These are phyloP conservation scores for Labeo rohita DNA, from an alignment of 2,113 vertebrate genomes.

Conservation along the genomic window DNA sequence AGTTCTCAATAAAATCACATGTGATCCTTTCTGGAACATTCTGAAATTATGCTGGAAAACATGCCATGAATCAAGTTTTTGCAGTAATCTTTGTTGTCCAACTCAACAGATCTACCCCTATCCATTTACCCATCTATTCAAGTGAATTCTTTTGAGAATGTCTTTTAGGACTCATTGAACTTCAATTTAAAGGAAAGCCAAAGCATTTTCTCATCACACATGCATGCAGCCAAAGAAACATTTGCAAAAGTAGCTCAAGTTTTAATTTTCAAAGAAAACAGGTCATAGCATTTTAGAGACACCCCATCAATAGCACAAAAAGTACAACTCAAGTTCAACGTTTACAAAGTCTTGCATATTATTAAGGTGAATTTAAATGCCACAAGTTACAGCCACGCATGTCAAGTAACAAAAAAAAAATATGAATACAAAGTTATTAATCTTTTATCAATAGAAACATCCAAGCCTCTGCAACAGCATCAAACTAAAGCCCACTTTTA, in stretches of 20 bases:
- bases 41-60: background rate
- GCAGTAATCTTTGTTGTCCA: background rate
- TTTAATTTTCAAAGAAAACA: constrained; percentile 8
- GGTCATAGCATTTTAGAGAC: background rate
- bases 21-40: no score
- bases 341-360: constrained; percentile 26
- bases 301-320: background rate
- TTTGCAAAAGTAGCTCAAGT: constrained; percentile 17
- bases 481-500: constrained; percentile 61
- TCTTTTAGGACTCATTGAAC: background rate
- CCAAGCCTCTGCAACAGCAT: background rate
- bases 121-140: background rate
- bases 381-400: background rate
- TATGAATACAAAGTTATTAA: background rate
- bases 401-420: background rate
- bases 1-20: no score
- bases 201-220: background rate
- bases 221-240: background rate
- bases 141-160: background rate
- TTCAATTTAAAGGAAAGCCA: background rate
- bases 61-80: background rate
- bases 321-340: constrained; percentile 1
- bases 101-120: no score
- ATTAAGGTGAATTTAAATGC: background rate
- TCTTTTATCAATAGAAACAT: background rate